Evolutionary conservation across 2,888 invertebrate species (phyloP).

Genomic region (Phymatocera aterrima): DNA sequence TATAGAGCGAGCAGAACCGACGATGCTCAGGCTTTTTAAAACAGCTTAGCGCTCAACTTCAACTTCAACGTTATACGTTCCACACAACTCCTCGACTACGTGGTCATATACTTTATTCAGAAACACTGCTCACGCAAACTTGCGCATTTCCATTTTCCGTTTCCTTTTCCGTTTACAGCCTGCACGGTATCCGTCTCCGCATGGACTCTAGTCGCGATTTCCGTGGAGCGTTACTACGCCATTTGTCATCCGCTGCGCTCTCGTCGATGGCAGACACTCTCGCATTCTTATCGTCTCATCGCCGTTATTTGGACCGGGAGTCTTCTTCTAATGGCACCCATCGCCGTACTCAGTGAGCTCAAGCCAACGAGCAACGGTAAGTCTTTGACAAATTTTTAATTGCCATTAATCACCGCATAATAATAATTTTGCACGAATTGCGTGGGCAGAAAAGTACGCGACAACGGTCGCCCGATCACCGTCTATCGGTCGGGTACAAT

Average conservation of each 20-base stretch:
- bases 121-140: background rate
- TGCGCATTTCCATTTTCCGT: too few relatives aligned
- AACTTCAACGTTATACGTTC: background rate
- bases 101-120: background rate
- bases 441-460: background rate
- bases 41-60: background rate
- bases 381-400: background rate
- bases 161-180: constrained; percentile 78
- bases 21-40: constrained; percentile 2
- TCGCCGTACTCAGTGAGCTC: constrained; percentile 78
- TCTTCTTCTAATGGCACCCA: constrained; percentile 81
- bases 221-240: constrained; percentile 87
- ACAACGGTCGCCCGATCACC: too few relatives aligned
- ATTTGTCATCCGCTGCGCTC: constrained; percentile 87
- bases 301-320: constrained; percentile 81
- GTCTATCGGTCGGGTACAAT: background rate
- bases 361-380: constrained; percentile 74
- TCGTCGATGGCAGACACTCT: constrained; percentile 85
- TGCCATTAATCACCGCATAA: background rate
- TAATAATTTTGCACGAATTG: background rate
- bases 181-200: constrained; percentile 86
- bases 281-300: constrained; percentile 85
- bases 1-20: background rate
- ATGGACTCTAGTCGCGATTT: constrained; percentile 87
- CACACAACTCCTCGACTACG: too few relatives aligned